These are phyloP conservation scores for Parazoanthus swiftii DNA, from an alignment of 92 coral and sea anemone species.

Conservation along the genomic window DNA sequence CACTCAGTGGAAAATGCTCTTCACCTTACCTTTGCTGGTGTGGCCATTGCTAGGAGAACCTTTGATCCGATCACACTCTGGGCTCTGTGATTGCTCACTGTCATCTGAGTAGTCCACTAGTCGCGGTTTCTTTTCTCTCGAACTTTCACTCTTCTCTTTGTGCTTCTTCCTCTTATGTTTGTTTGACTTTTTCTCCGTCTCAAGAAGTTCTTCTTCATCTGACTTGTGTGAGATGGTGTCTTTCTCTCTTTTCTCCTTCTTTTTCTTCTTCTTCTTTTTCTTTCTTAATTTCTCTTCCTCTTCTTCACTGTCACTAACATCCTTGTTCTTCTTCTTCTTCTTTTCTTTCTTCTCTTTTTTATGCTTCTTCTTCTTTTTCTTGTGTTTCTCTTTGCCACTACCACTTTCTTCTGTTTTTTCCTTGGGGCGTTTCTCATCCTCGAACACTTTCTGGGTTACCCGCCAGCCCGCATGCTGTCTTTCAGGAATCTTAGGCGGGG, in stretches of 20 bases:
- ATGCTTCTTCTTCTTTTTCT: constrained; percentile 40
- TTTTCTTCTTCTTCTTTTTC: constrained; percentile 53
- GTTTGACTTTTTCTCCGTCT: constrained; percentile 41
- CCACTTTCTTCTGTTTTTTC: constrained; percentile 28
- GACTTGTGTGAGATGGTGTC: constrained; percentile 38
- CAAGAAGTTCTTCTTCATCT: constrained; percentile 45
- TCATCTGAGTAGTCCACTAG: constrained; percentile 67
- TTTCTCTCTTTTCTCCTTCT: constrained; percentile 43
- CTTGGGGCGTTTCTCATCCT: constrained; percentile 27
- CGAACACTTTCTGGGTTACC: constrained; percentile 60
- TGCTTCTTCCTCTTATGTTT: constrained; percentile 51
- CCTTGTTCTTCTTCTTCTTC: constrained; percentile 52
- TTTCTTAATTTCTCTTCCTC: constrained; percentile 55
- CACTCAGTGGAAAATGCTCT: not conserved
- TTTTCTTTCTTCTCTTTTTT: constrained; percentile 46
- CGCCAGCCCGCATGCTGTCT: constrained; percentile 98
- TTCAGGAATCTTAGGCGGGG: constrained; percentile 91
- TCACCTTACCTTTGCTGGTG: constrained; percentile 14
- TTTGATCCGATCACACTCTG: not conserved
- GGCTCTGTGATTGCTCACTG: constrained; percentile 39
- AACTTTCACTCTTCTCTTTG: constrained; percentile 41
- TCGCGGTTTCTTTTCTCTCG: constrained; percentile 49
- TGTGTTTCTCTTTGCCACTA: constrained; percentile 22
- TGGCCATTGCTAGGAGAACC: constrained; percentile 19
- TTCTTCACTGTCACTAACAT: constrained; percentile 34